Base-by-base conservation (phyloP, 37 sponge, comb jelly and placozoan species). In the Tethya wilhelma region DNA sequence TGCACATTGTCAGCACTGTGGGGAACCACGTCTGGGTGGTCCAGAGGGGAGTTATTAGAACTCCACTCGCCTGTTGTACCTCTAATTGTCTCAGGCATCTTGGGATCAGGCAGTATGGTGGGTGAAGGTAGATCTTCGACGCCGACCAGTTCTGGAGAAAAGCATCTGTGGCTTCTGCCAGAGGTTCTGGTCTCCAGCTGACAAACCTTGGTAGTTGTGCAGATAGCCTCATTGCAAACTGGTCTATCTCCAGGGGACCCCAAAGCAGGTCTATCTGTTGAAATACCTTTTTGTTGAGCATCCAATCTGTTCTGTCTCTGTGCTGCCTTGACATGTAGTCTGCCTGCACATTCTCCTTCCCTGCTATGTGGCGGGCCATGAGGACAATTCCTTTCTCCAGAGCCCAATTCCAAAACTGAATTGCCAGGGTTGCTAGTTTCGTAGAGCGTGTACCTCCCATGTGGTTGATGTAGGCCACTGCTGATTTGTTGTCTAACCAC, bases 11-110 rank as follows among this genome's bases (percentile, higher is more conserved):
- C 38, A 75, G 17, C n/a, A 75, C 62, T 11, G 19, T 17, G 9
- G 77, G 77, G 38, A 31, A 75, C 77, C 77, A 75, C 25, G 73
- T 46, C 73, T 71, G 73, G 17, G 29, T 44, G 5, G 73, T 46
- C 73, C 73, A 71, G 26, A 6, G 23, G 5, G 77, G 77, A 38
- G 77, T 42, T 5, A 75, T 44, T 20, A 75, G 62, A 38, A 75
- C 63, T 33, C 56, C 20, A 8, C 62, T 59, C 28, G 56, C 63
- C n/a, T n/a, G n/a, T n/a, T n/a, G n/a, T n/a, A n/a, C n/a, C n/a
- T n/a, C n/a, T n/a, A n/a, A n/a, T n/a, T n/a, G n/a, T n/a, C n/a
- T n/a, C n/a, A n/a, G n/a, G n/a, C n/a, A n/a, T n/a, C n/a, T n/a
- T n/a, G n/a, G n/a, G n/a, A n/a, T n/a, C n/a, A n/a, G n/a, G n/a